phyloP scores from a whole-genome alignment of 2,113 vertebrate genomes.

The Grantiella picta region DNA sequence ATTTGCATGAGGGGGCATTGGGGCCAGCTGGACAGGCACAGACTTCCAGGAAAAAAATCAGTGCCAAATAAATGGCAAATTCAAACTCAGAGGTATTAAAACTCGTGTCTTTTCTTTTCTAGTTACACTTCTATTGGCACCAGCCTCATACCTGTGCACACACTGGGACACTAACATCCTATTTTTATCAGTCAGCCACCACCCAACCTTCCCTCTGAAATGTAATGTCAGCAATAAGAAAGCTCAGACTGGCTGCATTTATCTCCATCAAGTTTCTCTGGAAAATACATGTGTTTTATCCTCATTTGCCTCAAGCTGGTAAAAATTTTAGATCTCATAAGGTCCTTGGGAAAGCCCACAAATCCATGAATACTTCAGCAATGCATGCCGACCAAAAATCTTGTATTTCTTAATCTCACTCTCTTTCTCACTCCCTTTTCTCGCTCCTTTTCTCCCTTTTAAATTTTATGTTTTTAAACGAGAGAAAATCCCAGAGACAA shows the following conservation, averaged over 20 bases:
- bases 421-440: background rate
- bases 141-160: background rate
- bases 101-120: background rate
- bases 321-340: background rate
- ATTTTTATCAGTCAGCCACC: background rate
- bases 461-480: background rate
- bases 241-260: background rate
- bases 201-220: background rate
- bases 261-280: background rate
- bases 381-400: background rate
- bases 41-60: background rate
- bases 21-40: accelerated
- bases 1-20: background rate
- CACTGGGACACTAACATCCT: background rate
- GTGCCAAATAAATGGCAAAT: background rate
- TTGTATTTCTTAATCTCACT: background rate
- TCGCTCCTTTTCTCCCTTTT: background rate
- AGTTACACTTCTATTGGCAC: background rate
- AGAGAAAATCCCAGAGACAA: background rate
- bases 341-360: background rate
- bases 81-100: background rate
- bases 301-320: background rate
- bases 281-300: background rate
- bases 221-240: background rate
- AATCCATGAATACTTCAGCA: background rate